A percentile compares a stretch with the other conserved stretches of the same genome.
Conservation (phyloP, 2,888 invertebrate genomes). For the Drosophila testacea region DNA sequence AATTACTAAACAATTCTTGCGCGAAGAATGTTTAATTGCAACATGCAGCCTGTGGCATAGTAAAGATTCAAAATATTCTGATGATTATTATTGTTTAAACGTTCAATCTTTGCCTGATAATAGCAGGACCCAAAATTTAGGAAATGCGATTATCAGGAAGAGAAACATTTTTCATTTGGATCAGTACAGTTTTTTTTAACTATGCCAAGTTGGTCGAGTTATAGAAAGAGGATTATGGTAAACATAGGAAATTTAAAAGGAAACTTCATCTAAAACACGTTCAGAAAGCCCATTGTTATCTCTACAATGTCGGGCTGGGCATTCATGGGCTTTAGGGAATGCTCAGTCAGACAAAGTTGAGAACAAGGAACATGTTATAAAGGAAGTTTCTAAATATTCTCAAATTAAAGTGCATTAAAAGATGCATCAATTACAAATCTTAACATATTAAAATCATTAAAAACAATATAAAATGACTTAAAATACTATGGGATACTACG, state of each 20-base stretch:
- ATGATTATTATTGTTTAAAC: slow-evolving; percentile 72
- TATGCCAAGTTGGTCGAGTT: slow-evolving; percentile 41
- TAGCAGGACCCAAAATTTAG: slow-evolving; percentile 7
- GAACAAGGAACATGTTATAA: slow-evolving; percentile 52
- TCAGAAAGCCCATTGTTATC: slow-evolving; percentile 70
- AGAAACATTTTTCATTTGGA: slow-evolving; percentile 78
- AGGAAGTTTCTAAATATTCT: slow-evolving; percentile 34
- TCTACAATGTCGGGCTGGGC: slow-evolving; percentile 39
- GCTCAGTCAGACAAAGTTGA: slow-evolving; percentile 44
- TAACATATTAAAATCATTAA: slow-evolving; percentile 32
- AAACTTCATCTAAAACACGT: slow-evolving; percentile 47
- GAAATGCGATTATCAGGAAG: slow-evolving; percentile 63
- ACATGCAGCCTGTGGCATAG: slow-evolving; percentile 42
- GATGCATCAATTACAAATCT: slow-evolving; percentile 21
- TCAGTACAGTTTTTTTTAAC: slow-evolving; percentile 67
- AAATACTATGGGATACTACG: slow-evolving; percentile 24
- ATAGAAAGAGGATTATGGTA: slow-evolving; percentile 19
- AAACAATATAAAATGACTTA: slow-evolving; percentile 44
- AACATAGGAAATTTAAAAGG: background rate
- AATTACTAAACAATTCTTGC: slow-evolving; percentile 54
- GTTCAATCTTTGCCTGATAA: slow-evolving; percentile 69
- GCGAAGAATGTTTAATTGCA: slow-evolving; percentile 60
- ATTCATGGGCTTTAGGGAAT: slow-evolving; percentile 71
- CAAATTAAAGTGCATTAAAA: slow-evolving; percentile 37
- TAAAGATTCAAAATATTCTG: slow-evolving; percentile 66